Percentiles rank a stretch among this genome's conserved stretches.
phyloP scores from a whole-genome alignment of 1,140 invertebrate genomes.

The Bombus sibiricus region DNA sequence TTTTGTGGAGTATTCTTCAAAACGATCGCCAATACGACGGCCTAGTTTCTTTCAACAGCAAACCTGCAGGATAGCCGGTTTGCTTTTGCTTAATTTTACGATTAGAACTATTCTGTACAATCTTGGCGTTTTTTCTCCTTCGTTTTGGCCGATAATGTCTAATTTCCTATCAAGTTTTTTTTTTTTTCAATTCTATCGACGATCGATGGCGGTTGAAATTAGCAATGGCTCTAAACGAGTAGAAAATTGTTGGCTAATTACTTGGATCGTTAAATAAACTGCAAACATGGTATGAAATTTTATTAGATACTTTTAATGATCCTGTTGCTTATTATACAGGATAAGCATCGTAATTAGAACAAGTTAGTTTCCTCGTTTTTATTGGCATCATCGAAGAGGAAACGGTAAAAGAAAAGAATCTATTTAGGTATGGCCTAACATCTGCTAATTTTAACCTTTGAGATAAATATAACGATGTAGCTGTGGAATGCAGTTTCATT shows the following conservation, averaged over 20 bases:
- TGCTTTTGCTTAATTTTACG: background rate
- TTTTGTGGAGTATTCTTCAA: background rate
- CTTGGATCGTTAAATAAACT: background rate
- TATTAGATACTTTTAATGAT: background rate
- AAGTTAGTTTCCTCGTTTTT: background rate
- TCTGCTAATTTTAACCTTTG: too few species aligned
- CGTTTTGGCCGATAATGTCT: background rate
- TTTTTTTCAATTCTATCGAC: background rate
- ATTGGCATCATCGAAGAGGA: too few species aligned
- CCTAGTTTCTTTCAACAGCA: background rate
- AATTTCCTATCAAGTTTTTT: background rate
- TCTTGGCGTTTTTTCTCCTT: background rate
- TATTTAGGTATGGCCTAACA: background rate
- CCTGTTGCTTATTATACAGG: background rate
- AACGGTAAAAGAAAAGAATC: background rate
- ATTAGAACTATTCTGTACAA: background rate
- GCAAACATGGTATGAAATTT: background rate
- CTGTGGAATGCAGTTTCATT: background rate
- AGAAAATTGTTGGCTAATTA: background rate
- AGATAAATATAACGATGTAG: background rate
- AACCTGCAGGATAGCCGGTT: background rate
- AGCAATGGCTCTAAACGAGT: background rate
- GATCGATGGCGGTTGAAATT: background rate
- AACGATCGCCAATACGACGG: background rate
- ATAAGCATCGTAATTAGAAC: background rate